Evolutionary conservation across 1,140 invertebrate genomes (phyloP).

Genomic region (Bombyx mandarina): DNA sequence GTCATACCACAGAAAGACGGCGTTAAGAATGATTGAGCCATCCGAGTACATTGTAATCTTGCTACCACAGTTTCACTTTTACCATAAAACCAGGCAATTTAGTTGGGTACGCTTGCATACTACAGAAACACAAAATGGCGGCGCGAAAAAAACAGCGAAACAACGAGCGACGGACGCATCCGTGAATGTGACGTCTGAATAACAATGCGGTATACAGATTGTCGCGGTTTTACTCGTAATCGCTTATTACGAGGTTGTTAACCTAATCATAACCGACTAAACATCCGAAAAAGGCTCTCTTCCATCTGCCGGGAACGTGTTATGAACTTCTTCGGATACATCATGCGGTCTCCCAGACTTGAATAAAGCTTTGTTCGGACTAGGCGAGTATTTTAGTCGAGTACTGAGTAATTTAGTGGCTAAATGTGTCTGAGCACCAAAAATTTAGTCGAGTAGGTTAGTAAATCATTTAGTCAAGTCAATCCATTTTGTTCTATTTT

Average conservation of each 20-base stretch:
- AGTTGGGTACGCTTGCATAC: constrained; percentile 22
- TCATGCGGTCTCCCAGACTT: too few relatives aligned
- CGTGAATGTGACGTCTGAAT: constrained; percentile 34
- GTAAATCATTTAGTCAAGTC: too few relatives aligned
- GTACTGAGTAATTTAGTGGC: too few relatives aligned
- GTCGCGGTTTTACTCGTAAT: constrained; percentile 15
- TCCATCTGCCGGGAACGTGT: too few relatives aligned
- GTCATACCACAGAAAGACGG: constrained; percentile 5
- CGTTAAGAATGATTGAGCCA: constrained; percentile 22
- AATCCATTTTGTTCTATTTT: too few relatives aligned
- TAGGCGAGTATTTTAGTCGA: too few relatives aligned
- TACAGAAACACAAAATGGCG: constrained; percentile 39
- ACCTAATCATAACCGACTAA: neutral
- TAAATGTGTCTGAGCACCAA: too few relatives aligned
- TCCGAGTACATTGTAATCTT: constrained; percentile 8
- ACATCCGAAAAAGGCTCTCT: too few relatives aligned
- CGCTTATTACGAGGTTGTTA: constrained; percentile 4
- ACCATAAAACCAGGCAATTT: constrained; percentile 42
- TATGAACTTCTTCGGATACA: too few relatives aligned
- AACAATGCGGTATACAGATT: constrained; percentile 31
- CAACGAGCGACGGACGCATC: constrained; percentile 25
- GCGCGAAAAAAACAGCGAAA: constrained; percentile 37
- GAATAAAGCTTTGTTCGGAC: too few relatives aligned
- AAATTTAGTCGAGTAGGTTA: too few relatives aligned
- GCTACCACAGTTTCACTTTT: constrained; percentile 48